These are phyloP conservation scores for Hydra vulgaris DNA, from an alignment of 30 jellyfish, hydroid and myxozoan species.

Conservation along the genomic window DNA sequence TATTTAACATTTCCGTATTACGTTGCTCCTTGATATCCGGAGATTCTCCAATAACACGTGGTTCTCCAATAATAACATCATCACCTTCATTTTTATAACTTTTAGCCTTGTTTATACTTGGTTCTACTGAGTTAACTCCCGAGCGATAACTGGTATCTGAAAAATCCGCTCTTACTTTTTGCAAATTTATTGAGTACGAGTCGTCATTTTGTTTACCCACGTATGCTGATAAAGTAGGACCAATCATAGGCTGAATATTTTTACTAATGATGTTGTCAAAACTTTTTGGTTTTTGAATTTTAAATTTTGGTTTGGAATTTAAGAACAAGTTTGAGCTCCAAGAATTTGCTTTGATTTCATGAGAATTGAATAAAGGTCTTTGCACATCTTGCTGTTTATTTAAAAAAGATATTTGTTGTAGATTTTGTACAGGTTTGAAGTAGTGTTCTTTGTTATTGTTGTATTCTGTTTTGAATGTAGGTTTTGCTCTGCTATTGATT, in stretches of 20 bases:
- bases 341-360: background rate
- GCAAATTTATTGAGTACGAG: background rate
- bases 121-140: background rate
- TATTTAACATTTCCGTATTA: background rate
- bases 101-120: background rate
- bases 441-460: background rate
- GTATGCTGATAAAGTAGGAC: background rate
- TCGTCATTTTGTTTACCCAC: background rate
- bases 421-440: background rate
- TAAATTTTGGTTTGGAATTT: background rate
- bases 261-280: background rate
- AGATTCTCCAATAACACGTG: background rate
- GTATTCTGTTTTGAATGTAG: background rate
- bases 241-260: background rate
- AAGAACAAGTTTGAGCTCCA: background rate
- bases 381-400: no score
- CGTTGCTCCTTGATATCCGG: no score
- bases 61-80: background rate
- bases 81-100: background rate
- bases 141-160: background rate
- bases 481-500: background rate
- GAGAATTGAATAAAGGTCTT: background rate
- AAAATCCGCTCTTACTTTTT: background rate
- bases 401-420: background rate
- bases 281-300: background rate